Base-by-base conservation (phyloP, 2,797 vertebrate genomes). In the Ptychobarbus kaznakovi region DNA sequence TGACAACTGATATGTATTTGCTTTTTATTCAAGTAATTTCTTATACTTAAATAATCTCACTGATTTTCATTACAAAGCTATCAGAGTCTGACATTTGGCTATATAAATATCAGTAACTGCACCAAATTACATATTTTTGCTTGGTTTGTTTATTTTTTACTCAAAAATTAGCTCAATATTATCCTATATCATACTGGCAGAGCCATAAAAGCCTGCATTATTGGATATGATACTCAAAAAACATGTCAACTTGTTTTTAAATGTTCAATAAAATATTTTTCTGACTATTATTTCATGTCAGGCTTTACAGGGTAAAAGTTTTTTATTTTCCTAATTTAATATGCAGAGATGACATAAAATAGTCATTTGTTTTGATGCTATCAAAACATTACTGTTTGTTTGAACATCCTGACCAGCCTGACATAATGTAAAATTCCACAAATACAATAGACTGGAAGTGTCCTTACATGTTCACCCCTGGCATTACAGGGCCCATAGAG, bases 401-500 rank as follows among this genome's bases (percentile, higher is more conserved):
- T 32, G 28, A 35, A 28, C 28, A 74, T 74, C 72, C 25, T 32
- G 25, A 74, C 15, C 44, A 74, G 44, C 46, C 25, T 10, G 44
- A 51, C 16, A 46, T 22, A 25, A 72, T 40, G 9, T 63, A 4
- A 74, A 82, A 66, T 40, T 3, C n/a, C 56, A 63, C 22, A 16
- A 49, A 35, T 53, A 18, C 12, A 20, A 66, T 5, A 84, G 56
- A 58, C 94, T 94, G 94, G 44, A 38, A 90, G 89, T 90, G 15
- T 72, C 28, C 96, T 97, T 95, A 99, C 98, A 99, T 98, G 96
- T 98, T 99, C 88, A 99, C 97, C 92, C 97, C 98, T 88, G 98
- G 96, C 97, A 99, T 99, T 90, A 96, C 97, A 58, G 97, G 97
- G 80, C 97, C 98, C 94, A 99, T 97, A 91, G 96, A 95, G 93